Percentiles rank a stretch among this genome's conserved stretches.
phyloP scores from a whole-genome alignment of 2,888 invertebrate genomes.

The Leptinotarsa tumamoca region DNA sequence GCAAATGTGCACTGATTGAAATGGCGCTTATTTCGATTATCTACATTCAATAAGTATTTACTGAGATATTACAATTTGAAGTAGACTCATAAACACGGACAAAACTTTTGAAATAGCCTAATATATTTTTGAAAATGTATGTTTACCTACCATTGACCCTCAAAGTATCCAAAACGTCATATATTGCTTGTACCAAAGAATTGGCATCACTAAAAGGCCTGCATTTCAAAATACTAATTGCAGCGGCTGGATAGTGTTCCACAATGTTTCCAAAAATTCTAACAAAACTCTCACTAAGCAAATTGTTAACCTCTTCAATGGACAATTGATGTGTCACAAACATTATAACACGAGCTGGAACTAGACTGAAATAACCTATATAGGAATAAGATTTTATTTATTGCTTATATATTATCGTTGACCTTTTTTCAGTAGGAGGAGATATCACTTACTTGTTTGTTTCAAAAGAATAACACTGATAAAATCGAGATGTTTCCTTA shows the following conservation, averaged over 20 bases:
- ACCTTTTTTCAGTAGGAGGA: conserved; percentile 39
- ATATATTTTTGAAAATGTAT: conserved; percentile 11
- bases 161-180: conserved; percentile 70
- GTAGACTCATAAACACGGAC: too few relatives aligned
- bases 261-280: conserved; percentile 74
- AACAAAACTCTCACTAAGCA: conserved; percentile 70
- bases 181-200: conserved; percentile 69
- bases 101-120: too few relatives aligned
- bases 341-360: conserved; percentile 35
- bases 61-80: too few relatives aligned
- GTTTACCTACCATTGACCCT: conserved; percentile 67
- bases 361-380: conserved; percentile 4
- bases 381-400: conserved; percentile 32
- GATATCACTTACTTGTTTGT: conserved; percentile 6
- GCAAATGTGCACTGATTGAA: too few relatives aligned
- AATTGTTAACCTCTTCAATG: conserved; percentile 70
- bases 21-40: too few relatives aligned
- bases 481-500: conserved; percentile 4
- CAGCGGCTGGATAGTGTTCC: conserved; percentile 71
- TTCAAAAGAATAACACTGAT: conserved; percentile 27
- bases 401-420: conserved; percentile 37
- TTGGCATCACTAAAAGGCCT: conserved; percentile 69
- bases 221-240: conserved; percentile 66
- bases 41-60: too few relatives aligned
- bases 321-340: conserved; percentile 54